Percentiles rank a stretch among this genome's conserved stretches.
phyloP scores from a whole-genome alignment of 1,140 invertebrate genomes.

The Trachymyrmex cornetzi region DNA sequence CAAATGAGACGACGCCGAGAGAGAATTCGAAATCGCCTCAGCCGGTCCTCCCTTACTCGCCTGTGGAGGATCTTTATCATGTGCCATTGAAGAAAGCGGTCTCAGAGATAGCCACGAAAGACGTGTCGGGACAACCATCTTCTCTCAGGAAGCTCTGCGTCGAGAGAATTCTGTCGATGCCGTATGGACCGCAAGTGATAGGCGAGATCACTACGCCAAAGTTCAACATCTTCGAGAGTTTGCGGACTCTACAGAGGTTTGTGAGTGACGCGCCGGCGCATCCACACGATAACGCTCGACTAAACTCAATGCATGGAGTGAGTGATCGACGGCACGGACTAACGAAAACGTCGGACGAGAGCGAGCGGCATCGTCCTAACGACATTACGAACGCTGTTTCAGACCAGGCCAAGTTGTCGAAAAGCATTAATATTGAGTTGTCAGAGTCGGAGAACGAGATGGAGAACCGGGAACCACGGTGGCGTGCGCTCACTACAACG shows the following conservation, averaged over 20 bases:
- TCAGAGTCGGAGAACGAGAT: slow-evolving; percentile 34
- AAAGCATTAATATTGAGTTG: slow-evolving; percentile 23
- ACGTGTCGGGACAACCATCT: slow-evolving; percentile 66
- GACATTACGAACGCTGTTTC: slow-evolving; percentile 60
- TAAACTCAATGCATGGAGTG: slow-evolving; percentile 67
- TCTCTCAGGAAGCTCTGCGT: slow-evolving; percentile 88
- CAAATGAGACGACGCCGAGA: background rate
- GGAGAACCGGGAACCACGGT: slow-evolving; percentile 77
- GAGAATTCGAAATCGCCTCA: slow-evolving; percentile 63
- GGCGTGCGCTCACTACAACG: slow-evolving; percentile 88
- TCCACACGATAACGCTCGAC: slow-evolving; percentile 27
- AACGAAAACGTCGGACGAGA: slow-evolving; percentile 40
- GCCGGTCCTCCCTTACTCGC: slow-evolving; percentile 75
- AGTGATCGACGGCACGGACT: slow-evolving; percentile 49
- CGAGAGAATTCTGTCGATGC: slow-evolving; percentile 88
- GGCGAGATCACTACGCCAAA: slow-evolving; percentile 89
- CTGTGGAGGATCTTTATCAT: slow-evolving; percentile 78
- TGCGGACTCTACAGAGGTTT: slow-evolving; percentile 77
- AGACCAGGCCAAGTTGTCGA: slow-evolving; percentile 77
- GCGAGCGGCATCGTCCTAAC: slow-evolving; percentile 18
- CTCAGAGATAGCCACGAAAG: slow-evolving; percentile 22
- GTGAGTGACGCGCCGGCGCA: slow-evolving; percentile 55
- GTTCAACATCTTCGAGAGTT: slow-evolving; percentile 88
- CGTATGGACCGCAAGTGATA: slow-evolving; percentile 89
- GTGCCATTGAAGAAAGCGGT: slow-evolving; percentile 54